Conservation (phyloP, 2,888 invertebrate species). For the Colletes collaris region DNA sequence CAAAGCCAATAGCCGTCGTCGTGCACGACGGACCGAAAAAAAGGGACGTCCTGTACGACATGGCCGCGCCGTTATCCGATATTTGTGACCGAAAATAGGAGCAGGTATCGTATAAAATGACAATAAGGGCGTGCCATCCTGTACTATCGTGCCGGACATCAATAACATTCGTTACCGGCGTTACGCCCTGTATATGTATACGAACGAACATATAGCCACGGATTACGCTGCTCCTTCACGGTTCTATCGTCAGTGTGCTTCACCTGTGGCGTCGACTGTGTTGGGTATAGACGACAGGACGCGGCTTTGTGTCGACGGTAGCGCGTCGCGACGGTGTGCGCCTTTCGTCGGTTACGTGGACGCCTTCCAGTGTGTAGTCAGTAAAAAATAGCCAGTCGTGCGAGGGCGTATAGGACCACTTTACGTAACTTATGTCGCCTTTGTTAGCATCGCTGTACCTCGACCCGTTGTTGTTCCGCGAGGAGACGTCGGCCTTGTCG, state of each 20-base stretch:
- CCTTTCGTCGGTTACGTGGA: slow-evolving; percentile 1
- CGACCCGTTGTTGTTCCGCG: slow-evolving; percentile 39
- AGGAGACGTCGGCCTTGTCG: slow-evolving; percentile 21
- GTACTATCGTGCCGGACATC: slow-evolving; percentile 72
- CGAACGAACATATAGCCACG: slow-evolving; percentile 35
- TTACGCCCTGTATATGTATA: slow-evolving; percentile 56
- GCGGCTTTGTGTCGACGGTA: neutral
- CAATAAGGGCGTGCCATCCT: slow-evolving; percentile 76
- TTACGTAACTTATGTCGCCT: slow-evolving; percentile 78
- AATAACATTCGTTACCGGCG: slow-evolving; percentile 80
- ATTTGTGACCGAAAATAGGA: slow-evolving; percentile 76
- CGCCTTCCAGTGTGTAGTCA: slow-evolving; percentile 47
- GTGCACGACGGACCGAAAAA: slow-evolving; percentile 55
- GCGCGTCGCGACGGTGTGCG: neutral
- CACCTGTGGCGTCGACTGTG: slow-evolving; percentile 25
- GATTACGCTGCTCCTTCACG: slow-evolving; percentile 29
- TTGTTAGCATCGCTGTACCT: slow-evolving; percentile 71
- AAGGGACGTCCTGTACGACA: slow-evolving; percentile 59
- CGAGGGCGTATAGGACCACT: slow-evolving; percentile 70
- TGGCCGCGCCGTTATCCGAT: slow-evolving; percentile 73
- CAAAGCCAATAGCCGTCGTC: slow-evolving; percentile 69
- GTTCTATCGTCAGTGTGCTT: slow-evolving; percentile 16
- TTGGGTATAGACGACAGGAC: neutral
- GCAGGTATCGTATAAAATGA: slow-evolving; percentile 78
- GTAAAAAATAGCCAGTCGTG: slow-evolving; percentile 71